phyloP scores from a whole-genome alignment of 2,113 vertebrate species.

The Otis tarda region DNA sequence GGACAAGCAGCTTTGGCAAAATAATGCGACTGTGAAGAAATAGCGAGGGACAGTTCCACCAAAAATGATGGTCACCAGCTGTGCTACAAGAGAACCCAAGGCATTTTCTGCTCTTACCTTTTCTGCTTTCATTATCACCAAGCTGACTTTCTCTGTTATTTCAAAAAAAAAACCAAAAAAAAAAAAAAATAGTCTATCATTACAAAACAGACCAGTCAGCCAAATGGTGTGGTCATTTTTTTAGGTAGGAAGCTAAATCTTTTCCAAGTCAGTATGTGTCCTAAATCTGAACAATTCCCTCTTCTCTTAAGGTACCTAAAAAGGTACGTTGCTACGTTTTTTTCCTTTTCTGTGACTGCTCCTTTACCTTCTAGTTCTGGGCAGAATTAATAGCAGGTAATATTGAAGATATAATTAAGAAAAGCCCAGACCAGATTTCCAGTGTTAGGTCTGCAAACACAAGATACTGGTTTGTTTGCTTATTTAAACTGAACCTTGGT shows the following conservation, averaged over 20 bases:
- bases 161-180: not conserved
- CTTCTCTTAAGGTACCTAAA: not conserved
- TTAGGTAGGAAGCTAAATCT: not conserved
- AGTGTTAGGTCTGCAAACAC: not conserved
- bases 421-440: not conserved
- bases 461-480: not conserved
- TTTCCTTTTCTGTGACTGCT: not conserved
- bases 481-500: not conserved
- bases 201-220: not conserved
- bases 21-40: not conserved
- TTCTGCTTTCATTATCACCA: slow-evolving; percentile 4
- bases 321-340: not conserved
- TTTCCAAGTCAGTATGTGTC: not conserved
- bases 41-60: not conserved
- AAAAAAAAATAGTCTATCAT: not conserved
- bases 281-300: not conserved
- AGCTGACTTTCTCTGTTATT: not conserved
- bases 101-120: not conserved
- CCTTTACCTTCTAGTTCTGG: not conserved
- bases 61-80: not conserved
- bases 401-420: not conserved
- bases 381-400: not conserved
- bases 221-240: not conserved
- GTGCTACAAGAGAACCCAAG: not conserved
- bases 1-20: not conserved